These are phyloP conservation scores for Hippocampus kuda DNA, from an alignment of 2,797 vertebrate genomes.

Conservation along the genomic window DNA sequence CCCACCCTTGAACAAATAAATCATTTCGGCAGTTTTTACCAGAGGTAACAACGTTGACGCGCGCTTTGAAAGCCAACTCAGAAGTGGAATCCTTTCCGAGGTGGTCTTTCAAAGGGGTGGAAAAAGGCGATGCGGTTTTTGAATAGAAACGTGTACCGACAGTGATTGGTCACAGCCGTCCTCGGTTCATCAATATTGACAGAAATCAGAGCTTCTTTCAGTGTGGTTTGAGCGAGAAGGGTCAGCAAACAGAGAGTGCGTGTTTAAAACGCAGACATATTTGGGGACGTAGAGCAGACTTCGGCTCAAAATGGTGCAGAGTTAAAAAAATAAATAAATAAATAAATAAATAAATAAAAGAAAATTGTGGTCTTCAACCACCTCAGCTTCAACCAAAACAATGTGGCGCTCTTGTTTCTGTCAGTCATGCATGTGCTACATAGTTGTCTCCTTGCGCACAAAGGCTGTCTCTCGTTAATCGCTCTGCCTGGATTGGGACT, in stretches of 20 bases:
- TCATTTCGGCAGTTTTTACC: neutral
- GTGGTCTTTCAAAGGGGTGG: neutral
- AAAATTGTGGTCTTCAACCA: neutral
- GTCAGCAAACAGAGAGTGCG: neutral
- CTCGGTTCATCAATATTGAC: neutral
- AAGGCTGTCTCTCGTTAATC: constrained; percentile 2
- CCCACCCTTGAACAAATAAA: neutral
- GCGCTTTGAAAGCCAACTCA: neutral
- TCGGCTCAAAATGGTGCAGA: neutral
- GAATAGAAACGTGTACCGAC: neutral
- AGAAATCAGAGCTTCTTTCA: neutral
- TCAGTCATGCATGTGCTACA: neutral
- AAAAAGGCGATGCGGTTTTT: neutral
- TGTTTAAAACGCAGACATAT: neutral
- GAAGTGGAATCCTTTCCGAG: neutral
- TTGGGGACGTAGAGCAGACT: neutral
- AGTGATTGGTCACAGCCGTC: constrained; percentile 1
- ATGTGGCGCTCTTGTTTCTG: constrained; percentile 1
- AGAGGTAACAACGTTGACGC: neutral
- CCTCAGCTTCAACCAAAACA: constrained; percentile 1
- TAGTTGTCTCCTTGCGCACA: neutral
- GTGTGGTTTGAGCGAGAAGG: neutral
- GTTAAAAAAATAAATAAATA: neutral
- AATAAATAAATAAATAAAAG: neutral
- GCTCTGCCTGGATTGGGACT: neutral